Conservation (phyloP, 1,140 invertebrate species). For the Lepidotrigona ventralis region DNA sequence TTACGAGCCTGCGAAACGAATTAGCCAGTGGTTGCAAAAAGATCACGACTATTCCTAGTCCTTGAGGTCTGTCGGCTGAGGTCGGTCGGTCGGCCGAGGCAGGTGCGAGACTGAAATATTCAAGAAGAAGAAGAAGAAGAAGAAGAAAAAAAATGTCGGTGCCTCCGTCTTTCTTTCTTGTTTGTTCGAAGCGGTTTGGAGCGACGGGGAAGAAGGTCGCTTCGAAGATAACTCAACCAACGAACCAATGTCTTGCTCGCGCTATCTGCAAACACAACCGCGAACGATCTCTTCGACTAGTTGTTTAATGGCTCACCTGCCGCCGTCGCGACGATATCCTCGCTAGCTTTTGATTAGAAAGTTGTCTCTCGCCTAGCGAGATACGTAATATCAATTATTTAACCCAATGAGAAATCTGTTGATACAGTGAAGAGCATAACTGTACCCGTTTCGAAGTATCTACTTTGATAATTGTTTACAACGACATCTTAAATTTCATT, state of each 20-base stretch:
- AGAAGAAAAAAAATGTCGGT: background rate
- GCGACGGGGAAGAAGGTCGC: slow-evolving; percentile 36
- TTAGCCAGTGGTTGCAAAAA: slow-evolving; percentile 66
- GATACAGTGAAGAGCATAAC: no score
- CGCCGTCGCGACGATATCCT: slow-evolving; percentile 40
- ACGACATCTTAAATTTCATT: no score
- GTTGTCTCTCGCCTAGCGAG: background rate
- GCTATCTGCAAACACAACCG: slow-evolving; percentile 56
- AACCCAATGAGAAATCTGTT: no score
- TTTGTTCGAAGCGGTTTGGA: background rate
- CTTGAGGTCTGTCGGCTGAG: slow-evolving; percentile 46
- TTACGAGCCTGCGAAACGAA: slow-evolving; percentile 62
- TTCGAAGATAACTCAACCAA: slow-evolving; percentile 2
- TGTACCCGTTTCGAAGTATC: no score
- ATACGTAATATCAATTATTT: background rate
- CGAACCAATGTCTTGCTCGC: slow-evolving; percentile 38
- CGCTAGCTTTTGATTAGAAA: background rate
- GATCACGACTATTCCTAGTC: slow-evolving; percentile 70
- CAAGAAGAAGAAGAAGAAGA: slow-evolving; percentile 4
- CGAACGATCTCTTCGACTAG: slow-evolving; percentile 45
- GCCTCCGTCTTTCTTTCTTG: background rate
- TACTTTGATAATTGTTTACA: no score
- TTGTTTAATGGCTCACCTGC: slow-evolving; percentile 53
- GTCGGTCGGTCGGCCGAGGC: slow-evolving; percentile 51
- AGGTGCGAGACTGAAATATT: slow-evolving; percentile 69